A percentile compares a stretch with the other conserved stretches of the same genome.
These are phyloP conservation scores for Hanleya hanleyi DNA, from an alignment of 2,888 invertebrate genomes.

Conservation along the genomic window DNA sequence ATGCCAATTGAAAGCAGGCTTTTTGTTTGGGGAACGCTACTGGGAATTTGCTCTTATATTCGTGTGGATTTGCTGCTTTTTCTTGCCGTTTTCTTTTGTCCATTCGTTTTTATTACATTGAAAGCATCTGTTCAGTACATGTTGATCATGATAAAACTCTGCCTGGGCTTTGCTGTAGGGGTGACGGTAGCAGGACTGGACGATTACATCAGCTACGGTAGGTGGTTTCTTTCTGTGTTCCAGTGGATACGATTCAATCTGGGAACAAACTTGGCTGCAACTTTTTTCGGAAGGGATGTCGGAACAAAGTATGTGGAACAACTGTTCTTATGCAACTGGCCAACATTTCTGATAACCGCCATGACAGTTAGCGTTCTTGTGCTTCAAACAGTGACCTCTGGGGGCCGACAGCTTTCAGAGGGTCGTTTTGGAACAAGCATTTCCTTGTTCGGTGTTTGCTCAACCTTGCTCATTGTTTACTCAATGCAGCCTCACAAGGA, in stretches of 20 bases:
- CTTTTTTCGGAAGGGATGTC: conserved; percentile 38
- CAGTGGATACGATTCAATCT: conserved; percentile 65
- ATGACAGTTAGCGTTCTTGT: conserved; percentile 7
- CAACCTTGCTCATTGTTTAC: conserved; percentile 44
- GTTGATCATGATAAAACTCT: neutral
- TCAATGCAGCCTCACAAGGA: conserved; percentile 58
- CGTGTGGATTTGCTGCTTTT: conserved; percentile 47
- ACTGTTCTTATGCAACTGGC: conserved; percentile 25
- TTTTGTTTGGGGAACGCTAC: conserved; percentile 27
- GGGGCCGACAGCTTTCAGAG: conserved; percentile 1
- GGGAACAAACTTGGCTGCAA: conserved; percentile 32
- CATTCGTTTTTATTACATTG: conserved; percentile 4
- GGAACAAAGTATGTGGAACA: conserved; percentile 26
- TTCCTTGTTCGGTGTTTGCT: conserved; percentile 32
- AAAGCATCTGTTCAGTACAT: neutral
- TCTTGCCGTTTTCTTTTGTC: conserved; percentile 17
- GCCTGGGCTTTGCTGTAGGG: conserved; percentile 20
- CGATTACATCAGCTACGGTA: conserved; percentile 49
- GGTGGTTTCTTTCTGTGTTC: conserved; percentile 50
- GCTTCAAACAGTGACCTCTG: neutral
- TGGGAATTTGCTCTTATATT: conserved; percentile 47
- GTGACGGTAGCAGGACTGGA: conserved; percentile 47
- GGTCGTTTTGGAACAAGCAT: neutral
- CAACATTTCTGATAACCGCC: conserved; percentile 14
- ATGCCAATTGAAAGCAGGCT: too few species aligned